phyloP scores from a whole-genome alignment of 2,113 vertebrate species.

The Verasper variegatus region DNA sequence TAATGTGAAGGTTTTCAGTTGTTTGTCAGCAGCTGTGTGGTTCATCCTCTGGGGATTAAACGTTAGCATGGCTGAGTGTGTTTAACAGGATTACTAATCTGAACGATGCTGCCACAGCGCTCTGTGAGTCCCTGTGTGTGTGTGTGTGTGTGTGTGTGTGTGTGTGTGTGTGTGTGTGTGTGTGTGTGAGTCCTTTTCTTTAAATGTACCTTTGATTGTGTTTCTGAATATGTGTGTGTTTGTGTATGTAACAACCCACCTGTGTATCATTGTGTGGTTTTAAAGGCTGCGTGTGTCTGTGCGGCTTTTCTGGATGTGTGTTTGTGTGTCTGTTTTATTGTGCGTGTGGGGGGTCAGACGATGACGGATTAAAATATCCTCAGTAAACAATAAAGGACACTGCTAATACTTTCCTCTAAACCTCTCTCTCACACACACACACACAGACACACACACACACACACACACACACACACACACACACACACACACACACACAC shows the following conservation, averaged over 20 bases:
- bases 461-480: constrained; percentile 27
- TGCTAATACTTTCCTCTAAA: background rate
- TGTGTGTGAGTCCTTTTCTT: background rate
- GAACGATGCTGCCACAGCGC: constrained; percentile 41
- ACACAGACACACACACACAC: constrained; percentile 31
- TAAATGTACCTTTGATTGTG: background rate
- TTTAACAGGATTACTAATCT: constrained; percentile 81
- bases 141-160: background rate
- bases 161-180: background rate
- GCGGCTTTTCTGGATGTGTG: too few species aligned
- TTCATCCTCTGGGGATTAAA: constrained; percentile 68
- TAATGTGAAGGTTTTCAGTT: constrained; percentile 45
- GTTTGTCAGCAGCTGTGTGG: constrained; percentile 47
- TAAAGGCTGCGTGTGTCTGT: background rate
- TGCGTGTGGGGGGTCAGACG: constrained; percentile 30
- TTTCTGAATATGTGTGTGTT: background rate
- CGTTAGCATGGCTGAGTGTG: constrained; percentile 56
- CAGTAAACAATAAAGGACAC: constrained; percentile 49
- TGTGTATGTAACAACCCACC: background rate
- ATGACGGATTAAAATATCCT: constrained; percentile 41
- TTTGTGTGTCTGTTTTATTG: background rate
- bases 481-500: constrained; percentile 30
- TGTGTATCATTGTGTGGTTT: background rate
- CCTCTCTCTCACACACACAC: constrained; percentile 10
- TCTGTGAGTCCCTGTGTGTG: constrained; percentile 16